These are phyloP conservation scores for Mesochorus sp. DNA, from an alignment of 2,888 invertebrate genomes.

Conservation along the genomic window DNA sequence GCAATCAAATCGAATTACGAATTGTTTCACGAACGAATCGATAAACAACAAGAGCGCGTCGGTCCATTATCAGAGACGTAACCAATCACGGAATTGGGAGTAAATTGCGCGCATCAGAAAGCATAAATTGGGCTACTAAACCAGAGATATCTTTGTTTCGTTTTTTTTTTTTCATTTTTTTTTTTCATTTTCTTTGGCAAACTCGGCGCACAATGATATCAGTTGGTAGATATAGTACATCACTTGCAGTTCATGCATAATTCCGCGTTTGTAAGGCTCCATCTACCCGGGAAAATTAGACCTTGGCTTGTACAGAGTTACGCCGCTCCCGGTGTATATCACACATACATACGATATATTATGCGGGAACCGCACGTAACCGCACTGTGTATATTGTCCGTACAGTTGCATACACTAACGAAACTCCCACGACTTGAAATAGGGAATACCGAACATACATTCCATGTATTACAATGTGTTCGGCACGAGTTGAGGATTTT, in stretches of 20 bases:
- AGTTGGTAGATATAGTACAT: not conserved
- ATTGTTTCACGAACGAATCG: too few relatives aligned
- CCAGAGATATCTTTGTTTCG: not conserved
- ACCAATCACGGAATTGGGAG: too few relatives aligned
- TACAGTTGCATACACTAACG: slow-evolving; percentile 38
- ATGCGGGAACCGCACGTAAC: slow-evolving; percentile 22
- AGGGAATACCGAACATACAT: too few relatives aligned
- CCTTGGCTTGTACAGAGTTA: not conserved
- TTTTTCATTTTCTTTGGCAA: not conserved
- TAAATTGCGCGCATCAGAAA: too few relatives aligned
- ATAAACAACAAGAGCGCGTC: too few relatives aligned
- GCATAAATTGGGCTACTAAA: too few relatives aligned
- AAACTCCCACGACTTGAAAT: slow-evolving; percentile 1
- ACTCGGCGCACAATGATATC: not conserved
- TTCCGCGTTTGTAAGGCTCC: not conserved
- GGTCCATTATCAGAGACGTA: too few relatives aligned
- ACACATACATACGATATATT: not conserved
- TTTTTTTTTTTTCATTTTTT: not conserved
- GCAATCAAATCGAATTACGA: too few relatives aligned
- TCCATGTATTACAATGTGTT: too few relatives aligned
- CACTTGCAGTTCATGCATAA: slow-evolving; percentile 1
- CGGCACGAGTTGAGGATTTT: too few relatives aligned
- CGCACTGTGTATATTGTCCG: slow-evolving; percentile 23
- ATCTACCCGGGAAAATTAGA: not conserved
- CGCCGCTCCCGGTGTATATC: slow-evolving; percentile 5